These are phyloP conservation scores for Psylliodes chrysocephalus DNA, from an alignment of 2,888 invertebrate genomes.

Conservation along the genomic window DNA sequence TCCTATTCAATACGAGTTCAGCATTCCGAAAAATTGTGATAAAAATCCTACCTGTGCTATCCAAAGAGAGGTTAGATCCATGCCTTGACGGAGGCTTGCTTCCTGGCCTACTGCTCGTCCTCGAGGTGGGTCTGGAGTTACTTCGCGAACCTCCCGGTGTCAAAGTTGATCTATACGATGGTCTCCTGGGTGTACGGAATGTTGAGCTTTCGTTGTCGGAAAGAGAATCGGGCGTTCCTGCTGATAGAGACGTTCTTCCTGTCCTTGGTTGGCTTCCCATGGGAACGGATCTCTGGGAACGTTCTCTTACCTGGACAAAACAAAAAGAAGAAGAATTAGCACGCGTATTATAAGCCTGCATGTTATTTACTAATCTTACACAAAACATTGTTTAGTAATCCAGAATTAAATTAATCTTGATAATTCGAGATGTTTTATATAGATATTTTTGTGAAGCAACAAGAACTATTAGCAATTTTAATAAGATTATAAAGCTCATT, in stretches of 20 bases:
- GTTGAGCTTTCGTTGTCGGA: conserved; percentile 86
- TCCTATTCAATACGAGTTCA: too few relatives aligned
- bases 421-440: too few relatives aligned
- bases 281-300: conserved; percentile 90
- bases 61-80: conserved; percentile 90
- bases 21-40: too few relatives aligned
- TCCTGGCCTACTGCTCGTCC: conserved; percentile 86
- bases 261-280: conserved; percentile 77
- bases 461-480: too few relatives aligned
- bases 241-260: conserved; percentile 82
- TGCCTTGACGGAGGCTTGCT: conserved; percentile 94
- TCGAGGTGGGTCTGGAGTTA: conserved; percentile 83
- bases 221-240: conserved; percentile 88
- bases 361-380: too few relatives aligned
- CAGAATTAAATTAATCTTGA: too few relatives aligned
- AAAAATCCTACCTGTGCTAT: conserved; percentile 78
- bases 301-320: conserved; percentile 85
- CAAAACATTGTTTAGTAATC: too few relatives aligned
- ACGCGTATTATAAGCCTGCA: too few relatives aligned
- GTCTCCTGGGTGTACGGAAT: conserved; percentile 73
- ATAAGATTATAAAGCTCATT: too few relatives aligned
- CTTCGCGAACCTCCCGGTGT: conserved; percentile 81
- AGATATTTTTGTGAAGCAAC: too few relatives aligned
- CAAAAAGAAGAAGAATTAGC: too few relatives aligned
- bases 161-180: conserved; percentile 74